phyloP scores from a whole-genome alignment of 2,797 vertebrate species.

The Adrianichthys oophorus region DNA sequence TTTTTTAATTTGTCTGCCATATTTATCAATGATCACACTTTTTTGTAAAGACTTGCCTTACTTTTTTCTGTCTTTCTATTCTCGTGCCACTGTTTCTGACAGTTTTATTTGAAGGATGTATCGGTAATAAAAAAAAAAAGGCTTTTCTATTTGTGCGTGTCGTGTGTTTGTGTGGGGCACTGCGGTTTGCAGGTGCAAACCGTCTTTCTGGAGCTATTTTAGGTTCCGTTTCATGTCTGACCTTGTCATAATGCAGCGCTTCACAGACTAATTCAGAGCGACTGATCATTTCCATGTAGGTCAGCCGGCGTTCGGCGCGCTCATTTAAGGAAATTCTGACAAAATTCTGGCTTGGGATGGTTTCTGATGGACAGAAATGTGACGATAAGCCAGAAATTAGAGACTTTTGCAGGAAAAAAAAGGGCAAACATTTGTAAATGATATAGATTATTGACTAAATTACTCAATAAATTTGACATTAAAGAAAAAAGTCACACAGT shows the following conservation, averaged over 20 bases:
- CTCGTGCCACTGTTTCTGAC: slow-evolving; percentile 70
- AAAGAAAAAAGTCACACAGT: neutral
- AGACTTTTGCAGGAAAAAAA: no score
- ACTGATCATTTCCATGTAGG: slow-evolving; percentile 37
- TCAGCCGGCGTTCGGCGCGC: slow-evolving; percentile 20
- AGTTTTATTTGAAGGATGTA: slow-evolving; percentile 72
- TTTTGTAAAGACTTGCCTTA: slow-evolving; percentile 74
- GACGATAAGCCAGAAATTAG: no score
- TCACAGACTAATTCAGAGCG: slow-evolving; percentile 19
- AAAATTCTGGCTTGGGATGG: no score
- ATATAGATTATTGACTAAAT: no score
- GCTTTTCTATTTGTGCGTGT: slow-evolving; percentile 48
- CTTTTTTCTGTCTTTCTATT: slow-evolving; percentile 67
- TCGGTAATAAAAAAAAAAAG: slow-evolving; percentile 55
- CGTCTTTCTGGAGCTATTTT: slow-evolving; percentile 16
- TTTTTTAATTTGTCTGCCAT: slow-evolving; percentile 71
- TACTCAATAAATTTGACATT: no score
- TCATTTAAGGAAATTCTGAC: slow-evolving; percentile 2
- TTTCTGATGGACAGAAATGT: no score
- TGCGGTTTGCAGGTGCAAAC: slow-evolving; percentile 12
- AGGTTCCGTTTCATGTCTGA: slow-evolving; percentile 28
- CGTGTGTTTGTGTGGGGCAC: no score
- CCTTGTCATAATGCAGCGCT: slow-evolving; percentile 25
- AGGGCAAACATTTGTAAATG: no score
- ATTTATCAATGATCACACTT: slow-evolving; percentile 63